Evolutionary conservation across 2,888 invertebrate species (phyloP).

Genomic region (Autographa pulchrina): DNA sequence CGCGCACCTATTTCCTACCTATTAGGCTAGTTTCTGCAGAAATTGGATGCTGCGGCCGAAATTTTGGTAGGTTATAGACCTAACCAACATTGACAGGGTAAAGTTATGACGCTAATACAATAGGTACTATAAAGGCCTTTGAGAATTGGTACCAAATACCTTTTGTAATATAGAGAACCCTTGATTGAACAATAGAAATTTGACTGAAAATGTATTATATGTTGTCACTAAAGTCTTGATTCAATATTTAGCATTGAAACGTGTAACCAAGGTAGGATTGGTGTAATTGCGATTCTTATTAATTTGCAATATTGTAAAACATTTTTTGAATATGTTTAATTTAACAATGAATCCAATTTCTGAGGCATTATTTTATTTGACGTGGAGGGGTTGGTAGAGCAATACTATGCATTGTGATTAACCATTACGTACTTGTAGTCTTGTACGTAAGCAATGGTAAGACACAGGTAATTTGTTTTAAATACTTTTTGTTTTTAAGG

Average conservation of each 20-base stretch:
- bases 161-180: no score
- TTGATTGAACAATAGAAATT: neutral
- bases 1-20: neutral
- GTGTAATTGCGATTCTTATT: no score
- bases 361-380: no score
- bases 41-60: neutral
- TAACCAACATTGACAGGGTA: neutral
- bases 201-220: neutral
- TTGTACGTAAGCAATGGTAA: neutral
- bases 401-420: no score
- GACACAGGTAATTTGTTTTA: neutral
- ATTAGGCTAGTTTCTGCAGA: constrained; percentile 1
- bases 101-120: neutral
- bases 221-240: no score
- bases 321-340: no score
- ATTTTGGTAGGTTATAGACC: neutral
- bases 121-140: neutral
- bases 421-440: no score
- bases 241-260: no score
- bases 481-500: neutral
- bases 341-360: no score
- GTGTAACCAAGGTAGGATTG: no score
- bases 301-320: no score
- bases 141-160: neutral
- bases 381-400: no score